Evolutionary conservation across 2,113 vertebrate species (phyloP).

Genomic region (Circaetus gallicus): DNA sequence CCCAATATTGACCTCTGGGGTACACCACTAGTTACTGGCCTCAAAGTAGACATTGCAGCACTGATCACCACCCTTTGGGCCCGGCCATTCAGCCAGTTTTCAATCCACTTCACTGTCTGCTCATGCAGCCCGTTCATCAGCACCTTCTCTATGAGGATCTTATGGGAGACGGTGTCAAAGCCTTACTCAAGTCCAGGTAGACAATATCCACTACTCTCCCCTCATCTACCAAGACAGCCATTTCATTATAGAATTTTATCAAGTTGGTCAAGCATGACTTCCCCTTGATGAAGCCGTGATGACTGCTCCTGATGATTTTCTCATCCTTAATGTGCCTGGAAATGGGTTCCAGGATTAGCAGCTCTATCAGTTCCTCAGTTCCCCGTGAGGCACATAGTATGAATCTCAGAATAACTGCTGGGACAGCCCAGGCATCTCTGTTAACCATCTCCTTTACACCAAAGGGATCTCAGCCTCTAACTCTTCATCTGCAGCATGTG

Average conservation of each 20-base stretch:
- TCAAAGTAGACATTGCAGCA: not conserved
- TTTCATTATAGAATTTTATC: not conserved
- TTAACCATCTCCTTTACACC: not conserved
- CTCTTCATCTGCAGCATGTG: not conserved
- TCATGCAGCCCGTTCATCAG: not conserved
- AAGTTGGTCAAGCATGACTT: not conserved
- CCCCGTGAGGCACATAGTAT: not conserved
- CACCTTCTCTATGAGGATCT: not conserved
- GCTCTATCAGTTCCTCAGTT: not conserved
- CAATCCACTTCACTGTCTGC: not conserved
- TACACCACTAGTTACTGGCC: not conserved
- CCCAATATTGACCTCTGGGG: not conserved
- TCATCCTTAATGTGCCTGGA: not conserved
- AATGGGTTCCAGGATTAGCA: not conserved
- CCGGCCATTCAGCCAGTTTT: not conserved
- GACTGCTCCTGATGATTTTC: not conserved
- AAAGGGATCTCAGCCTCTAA: not conserved
- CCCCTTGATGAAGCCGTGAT: not conserved
- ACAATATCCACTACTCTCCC: not conserved
- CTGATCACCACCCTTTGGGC: not conserved
- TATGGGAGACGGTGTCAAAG: not conserved
- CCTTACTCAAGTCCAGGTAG: not conserved
- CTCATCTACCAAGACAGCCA: not conserved
- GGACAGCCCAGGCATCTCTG: not conserved
- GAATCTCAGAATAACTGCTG: not conserved